A percentile compares a stretch with the other conserved stretches of the same genome.
Evolutionary conservation across 2,113 vertebrate species (phyloP).

Genomic region (Ceyx cyanopectus): DNA sequence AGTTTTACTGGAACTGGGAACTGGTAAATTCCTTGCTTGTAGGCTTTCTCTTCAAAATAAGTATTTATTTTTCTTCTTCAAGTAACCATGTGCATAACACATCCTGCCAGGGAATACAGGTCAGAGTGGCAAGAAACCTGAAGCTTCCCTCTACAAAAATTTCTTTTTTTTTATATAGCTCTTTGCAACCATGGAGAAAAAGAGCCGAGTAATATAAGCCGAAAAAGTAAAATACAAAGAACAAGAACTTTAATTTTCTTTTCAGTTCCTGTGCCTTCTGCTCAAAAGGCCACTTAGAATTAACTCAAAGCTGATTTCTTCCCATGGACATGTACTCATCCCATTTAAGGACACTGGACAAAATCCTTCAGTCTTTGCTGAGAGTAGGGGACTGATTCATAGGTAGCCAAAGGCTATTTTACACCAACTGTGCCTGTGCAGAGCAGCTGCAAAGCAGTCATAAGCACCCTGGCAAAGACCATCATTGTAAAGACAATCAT

Average conservation of each 20-base stretch:
- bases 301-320: slow-evolving; percentile 11
- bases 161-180: background rate
- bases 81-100: background rate
- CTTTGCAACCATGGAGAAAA: background rate
- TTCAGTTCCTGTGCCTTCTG: background rate
- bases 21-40: background rate
- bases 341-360: background rate
- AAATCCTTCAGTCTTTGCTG: slow-evolving; percentile 23
- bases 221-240: background rate
- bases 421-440: slow-evolving; percentile 49
- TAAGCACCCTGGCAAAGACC: slow-evolving; percentile 47
- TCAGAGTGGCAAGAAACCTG: background rate
- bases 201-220: background rate
- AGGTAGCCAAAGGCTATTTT: slow-evolving; percentile 58
- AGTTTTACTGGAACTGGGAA: background rate
- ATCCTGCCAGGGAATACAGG: background rate
- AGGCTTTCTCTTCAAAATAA: background rate
- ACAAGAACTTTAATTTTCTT: background rate
- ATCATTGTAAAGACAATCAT: slow-evolving; percentile 44
- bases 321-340: background rate
- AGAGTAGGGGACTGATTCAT: slow-evolving; percentile 9
- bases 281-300: background rate
- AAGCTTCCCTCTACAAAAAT: background rate
- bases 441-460: slow-evolving; percentile 39
- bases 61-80: background rate